Evolutionary conservation across 2,888 invertebrate species (phyloP).

Genomic region (Barypeithes pellucidus): DNA sequence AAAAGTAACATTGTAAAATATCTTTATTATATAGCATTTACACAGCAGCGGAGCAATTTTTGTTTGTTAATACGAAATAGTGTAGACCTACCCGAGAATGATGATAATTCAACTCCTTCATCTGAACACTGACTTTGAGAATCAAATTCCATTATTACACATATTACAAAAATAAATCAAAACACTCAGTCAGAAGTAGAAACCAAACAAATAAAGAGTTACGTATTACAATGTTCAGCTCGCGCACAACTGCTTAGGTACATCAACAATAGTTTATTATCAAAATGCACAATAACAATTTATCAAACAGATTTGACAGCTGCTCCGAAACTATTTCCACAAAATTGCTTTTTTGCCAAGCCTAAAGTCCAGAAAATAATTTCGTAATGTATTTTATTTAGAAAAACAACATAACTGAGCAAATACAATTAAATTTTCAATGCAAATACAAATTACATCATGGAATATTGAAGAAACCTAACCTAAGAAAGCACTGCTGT

Average conservation of each 20-base stretch:
- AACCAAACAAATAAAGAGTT: constrained; percentile 10
- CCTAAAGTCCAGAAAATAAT: constrained; percentile 17
- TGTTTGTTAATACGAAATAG: too few species aligned
- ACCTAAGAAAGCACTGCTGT: background rate
- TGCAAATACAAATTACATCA: constrained; percentile 36
- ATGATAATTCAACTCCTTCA: constrained; percentile 65
- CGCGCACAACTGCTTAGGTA: constrained; percentile 17
- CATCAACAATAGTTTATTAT: constrained; percentile 27
- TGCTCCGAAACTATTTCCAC: constrained; percentile 24
- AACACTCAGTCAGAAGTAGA: constrained; percentile 9
- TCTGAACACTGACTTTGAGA: constrained; percentile 65
- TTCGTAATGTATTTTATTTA: constrained; percentile 4
- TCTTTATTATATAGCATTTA: too few species aligned
- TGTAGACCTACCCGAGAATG: constrained; percentile 60
- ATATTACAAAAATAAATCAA: constrained; percentile 36
- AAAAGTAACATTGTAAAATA: too few species aligned
- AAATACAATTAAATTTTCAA: constrained; percentile 32
- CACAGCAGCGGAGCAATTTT: too few species aligned
- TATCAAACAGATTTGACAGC: constrained; percentile 45
- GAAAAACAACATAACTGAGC: constrained; percentile 37
- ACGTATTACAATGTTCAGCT: constrained; percentile 19
- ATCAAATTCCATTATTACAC: constrained; percentile 65
- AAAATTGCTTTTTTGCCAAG: constrained; percentile 30
- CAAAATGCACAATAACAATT: constrained; percentile 28
- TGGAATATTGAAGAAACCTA: constrained; percentile 12